Evolutionary conservation across 2,113 vertebrate species (phyloP).

Genomic region (Prinia subflava): DNA sequence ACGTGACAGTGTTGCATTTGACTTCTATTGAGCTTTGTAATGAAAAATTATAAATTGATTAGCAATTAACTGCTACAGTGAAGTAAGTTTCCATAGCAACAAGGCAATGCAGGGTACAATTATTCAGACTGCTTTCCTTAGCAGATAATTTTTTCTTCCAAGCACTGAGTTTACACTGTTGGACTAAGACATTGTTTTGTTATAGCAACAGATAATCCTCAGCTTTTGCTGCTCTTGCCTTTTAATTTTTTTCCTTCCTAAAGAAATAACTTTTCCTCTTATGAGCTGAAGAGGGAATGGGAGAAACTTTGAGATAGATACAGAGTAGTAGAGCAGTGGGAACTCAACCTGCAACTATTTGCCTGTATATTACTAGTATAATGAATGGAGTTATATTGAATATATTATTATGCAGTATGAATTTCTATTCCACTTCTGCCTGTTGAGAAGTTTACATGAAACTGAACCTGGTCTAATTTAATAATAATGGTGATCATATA

Average conservation of each 20-base stretch:
- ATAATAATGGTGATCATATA: not conserved
- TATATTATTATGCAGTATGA: not conserved
- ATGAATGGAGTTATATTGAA: not conserved
- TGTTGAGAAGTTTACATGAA: not conserved
- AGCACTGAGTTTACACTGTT: not conserved
- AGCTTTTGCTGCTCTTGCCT: not conserved
- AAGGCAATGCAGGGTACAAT: not conserved
- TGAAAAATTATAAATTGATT: conserved; percentile 30
- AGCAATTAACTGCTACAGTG: conserved; percentile 10
- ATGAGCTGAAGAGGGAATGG: not conserved
- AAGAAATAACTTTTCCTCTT: not conserved
- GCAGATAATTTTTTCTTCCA: not conserved
- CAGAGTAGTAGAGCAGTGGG: not conserved
- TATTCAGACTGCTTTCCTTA: conserved; percentile 27
- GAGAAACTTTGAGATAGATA: not conserved
- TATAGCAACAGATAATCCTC: not conserved
- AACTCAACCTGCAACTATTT: not conserved
- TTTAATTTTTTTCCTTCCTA: not conserved
- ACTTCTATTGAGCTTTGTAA: not conserved
- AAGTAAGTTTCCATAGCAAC: conserved; percentile 52
- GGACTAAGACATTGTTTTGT: not conserved
- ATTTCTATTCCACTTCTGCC: not conserved
- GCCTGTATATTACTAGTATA: not conserved
- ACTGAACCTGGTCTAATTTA: not conserved
- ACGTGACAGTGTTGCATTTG: not conserved